Evolutionary conservation across 2,797 vertebrate genomes (phyloP), one percentile per base, ranked within the genome.

Genomic region (Gastrophryne carolinensis): DNA sequence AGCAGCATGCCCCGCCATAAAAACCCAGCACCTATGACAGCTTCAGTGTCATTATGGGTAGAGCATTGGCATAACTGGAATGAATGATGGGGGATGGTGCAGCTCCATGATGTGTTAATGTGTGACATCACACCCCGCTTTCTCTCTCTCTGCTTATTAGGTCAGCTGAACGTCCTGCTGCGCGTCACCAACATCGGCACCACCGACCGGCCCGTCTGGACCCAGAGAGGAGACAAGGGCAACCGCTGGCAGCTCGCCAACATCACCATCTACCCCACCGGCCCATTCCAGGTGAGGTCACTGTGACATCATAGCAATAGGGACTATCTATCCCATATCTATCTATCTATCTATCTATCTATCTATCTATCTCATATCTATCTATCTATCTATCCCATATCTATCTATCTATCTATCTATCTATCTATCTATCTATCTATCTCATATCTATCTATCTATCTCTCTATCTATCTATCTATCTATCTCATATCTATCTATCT

Each of bases 271-370:
- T 95, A 89, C 80, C 96, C 97, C 0, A 93, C 91, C 0, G 95
- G 95, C 63, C 94, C 96, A 8, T 99, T 99, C 84, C 97, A 98
- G 95, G 97, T 99, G 84, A 89, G 86, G 5, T 13, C 2, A 2
- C n/a, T n/a, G n/a, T n/a, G n/a, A n/a, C n/a, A n/a, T n/a, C n/a
- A n/a, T n/a, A n/a, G n/a, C n/a, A n/a, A n/a, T n/a, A n/a, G n/a
- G n/a, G n/a, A n/a, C 35, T 37, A 13, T 37, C 35, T 12, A 13
- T 37, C 35, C n/a, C n/a, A n/a, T 37, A 1, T 39, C 12, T 39
- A 15, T 39, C 35, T 13, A 39, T 39, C 35, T 13, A 39, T 39
- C 35, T 1, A 35, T 39, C 12, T 3, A 39, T 39, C 35, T 37
- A 37, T 37, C 35, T 37, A 7, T 13, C n/a, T n/a, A n/a, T n/a